Base-by-base conservation (phyloP, 2,888 invertebrate genomes). In the Pheosia tremula region DNA sequence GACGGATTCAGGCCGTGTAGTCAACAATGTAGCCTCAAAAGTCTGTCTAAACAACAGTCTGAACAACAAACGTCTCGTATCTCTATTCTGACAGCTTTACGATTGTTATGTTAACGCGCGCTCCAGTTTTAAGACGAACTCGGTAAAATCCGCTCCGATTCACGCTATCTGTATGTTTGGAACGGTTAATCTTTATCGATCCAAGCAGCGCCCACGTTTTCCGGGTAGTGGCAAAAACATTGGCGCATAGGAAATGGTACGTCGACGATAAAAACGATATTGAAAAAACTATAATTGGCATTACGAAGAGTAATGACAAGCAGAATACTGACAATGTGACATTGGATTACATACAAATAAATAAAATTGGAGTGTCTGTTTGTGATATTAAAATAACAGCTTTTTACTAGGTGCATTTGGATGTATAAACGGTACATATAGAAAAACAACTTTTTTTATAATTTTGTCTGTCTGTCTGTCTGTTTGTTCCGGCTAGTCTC, bases 211-310 rank as follows among this genome's bases (percentile, higher is more conserved):
- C 59, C 55, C 54, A 65, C 62, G 66, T 69, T 79, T 82, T 75
- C 80, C 80, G 80, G 81, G 80, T 66, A 77, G 36, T 56, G 69
- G 72, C 64, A 71, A 77, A 75, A 74, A 67, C 67, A 70, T 60
- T 78, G 67, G 64, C 71, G 53, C 65, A 67, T 59, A 74, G 80
- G 80, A 82, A 82, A 82, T 76, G 73, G 66, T 68, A 68, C 63
- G 62, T 61, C 58, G 63, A 69, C 70, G 57, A 59, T 60, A 65
- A 61, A 39, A n/a, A 54, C 43, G 8, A 53, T 37, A 47, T 10
- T 11, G 13, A 50, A 58, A 47, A 63, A 53, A 9, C 55, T 58
- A 67, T 59, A 70, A 24, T 45, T 9, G 24, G 60, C 60, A 53
- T n/a, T 55, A 64, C 45, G 24, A 38, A 56, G 61, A 41, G 68